phyloP scores from a whole-genome alignment of 37 sponge, comb jelly and placozoan species.

The Haliclona indistincta region DNA sequence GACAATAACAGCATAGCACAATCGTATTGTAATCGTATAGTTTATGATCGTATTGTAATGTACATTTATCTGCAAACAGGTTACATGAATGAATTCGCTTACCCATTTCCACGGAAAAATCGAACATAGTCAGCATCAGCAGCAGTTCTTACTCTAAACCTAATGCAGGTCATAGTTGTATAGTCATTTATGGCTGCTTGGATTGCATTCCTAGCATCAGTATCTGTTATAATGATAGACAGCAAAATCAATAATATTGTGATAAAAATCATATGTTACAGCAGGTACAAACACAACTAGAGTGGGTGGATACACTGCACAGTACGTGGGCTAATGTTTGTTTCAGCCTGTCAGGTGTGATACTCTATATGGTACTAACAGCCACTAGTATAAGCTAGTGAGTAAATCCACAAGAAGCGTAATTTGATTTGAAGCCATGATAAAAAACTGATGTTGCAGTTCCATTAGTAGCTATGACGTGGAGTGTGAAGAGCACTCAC shows the following conservation, averaged over 20 bases:
- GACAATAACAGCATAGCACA: neutral
- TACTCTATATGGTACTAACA: too few relatives aligned
- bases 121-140: slow-evolving; percentile 53
- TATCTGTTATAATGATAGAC: slow-evolving; percentile 6
- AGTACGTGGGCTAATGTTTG: too few relatives aligned
- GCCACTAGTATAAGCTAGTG: too few relatives aligned
- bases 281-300: too few relatives aligned
- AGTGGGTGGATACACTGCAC: too few relatives aligned
- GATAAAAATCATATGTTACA: neutral
- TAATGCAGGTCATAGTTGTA: slow-evolving; percentile 44
- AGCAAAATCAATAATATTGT: neutral
- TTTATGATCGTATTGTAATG: neutral
- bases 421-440: too few relatives aligned
- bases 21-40: neutral
- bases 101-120: slow-evolving; percentile 69
- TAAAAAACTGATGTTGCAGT: too few relatives aligned
- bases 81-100: neutral
- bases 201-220: slow-evolving; percentile 42
- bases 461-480: too few relatives aligned
- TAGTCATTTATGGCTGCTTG: slow-evolving; percentile 52
- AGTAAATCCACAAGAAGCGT: too few relatives aligned
- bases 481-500: too few relatives aligned
- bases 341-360: too few relatives aligned
- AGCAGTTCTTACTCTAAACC: slow-evolving; percentile 42
- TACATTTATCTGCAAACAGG: neutral